Base-by-base conservation (phyloP, 2,888 invertebrate species). In the Ectemnius cavifrons region DNA sequence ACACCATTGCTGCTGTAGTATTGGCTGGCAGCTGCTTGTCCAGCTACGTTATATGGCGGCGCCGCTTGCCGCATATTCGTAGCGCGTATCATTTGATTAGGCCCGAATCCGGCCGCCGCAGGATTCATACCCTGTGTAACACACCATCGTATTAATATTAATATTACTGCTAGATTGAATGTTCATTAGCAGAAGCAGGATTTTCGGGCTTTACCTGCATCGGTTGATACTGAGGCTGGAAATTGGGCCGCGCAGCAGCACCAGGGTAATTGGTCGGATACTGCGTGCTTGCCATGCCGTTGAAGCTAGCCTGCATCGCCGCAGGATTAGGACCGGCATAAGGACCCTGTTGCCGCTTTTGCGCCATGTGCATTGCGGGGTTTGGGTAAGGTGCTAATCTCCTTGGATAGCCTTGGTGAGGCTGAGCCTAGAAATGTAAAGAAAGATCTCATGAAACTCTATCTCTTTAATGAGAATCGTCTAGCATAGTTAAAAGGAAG, bases 301-400 rank as follows among this genome's bases (percentile, higher is more conserved):
- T 90, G 84, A 93, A 95, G 37, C 8, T 8, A n/a, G 92, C 87
- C 86, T 92, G 92, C 89, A 92, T 91, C 64, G 85, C 79, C 72
- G 92, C 91, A 20, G 92, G 92, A 60, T 82, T 84, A 73, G 92
- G 92, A 57, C 75, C 85, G 90, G 92, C 84, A 65, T 88, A 87
- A 2, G 85, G 81, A 4, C 67, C 62, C 23, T 85, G 86, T 75
- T 89, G 91, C 86, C 96, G 93, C 85, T 97, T 95, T 88, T 96
- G 96, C 70, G 94, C 94, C 94, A 96, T 95, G 90, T 97, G 95
- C 95, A 96, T 96, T 72, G 95, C 95, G 14, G 97, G 96, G 73
- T 94, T 94, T 23, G 97, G 97, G 91, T 97, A 97, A 1, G 97
- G 97, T 63, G 96, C 93, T 92, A 96, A 94, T 87, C 97, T 93